Percentiles rank a stretch among this genome's conserved stretches.
These are phyloP conservation scores for Sminthurinus aureus DNA, from an alignment of 2,888 invertebrate species.

Conservation along the genomic window DNA sequence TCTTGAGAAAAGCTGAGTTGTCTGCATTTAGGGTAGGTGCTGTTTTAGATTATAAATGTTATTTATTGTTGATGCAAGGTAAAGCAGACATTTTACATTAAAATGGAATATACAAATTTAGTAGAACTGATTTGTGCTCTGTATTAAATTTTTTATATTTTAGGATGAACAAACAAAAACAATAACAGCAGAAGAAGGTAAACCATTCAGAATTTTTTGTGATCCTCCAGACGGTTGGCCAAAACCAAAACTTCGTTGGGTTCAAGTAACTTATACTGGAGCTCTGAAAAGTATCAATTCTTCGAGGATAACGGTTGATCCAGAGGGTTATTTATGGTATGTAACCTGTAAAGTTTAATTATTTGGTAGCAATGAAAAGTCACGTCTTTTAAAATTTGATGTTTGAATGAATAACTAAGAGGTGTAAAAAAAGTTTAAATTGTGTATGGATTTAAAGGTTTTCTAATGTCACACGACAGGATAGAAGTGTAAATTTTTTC, in stretches of 20 bases:
- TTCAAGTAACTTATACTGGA: slow-evolving; percentile 74
- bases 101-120: background rate
- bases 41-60: too few relatives aligned
- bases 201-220: slow-evolving; percentile 87
- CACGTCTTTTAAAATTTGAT: too few relatives aligned
- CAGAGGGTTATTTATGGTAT: slow-evolving; percentile 91
- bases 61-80: background rate
- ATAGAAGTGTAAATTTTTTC: slow-evolving; percentile 82
- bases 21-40: slow-evolving; percentile 75
- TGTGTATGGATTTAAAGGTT: too few relatives aligned
- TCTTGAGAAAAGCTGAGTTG: slow-evolving; percentile 88
- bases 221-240: slow-evolving; percentile 96
- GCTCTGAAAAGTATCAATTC: slow-evolving; percentile 88
- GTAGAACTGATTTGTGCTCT: background rate
- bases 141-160: background rate
- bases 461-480: slow-evolving; percentile 86
- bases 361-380: too few relatives aligned
- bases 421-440: too few relatives aligned
- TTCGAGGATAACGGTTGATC: slow-evolving; percentile 92
- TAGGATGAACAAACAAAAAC: slow-evolving; percentile 69
- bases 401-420: too few relatives aligned
- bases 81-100: background rate
- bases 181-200: slow-evolving; percentile 80
- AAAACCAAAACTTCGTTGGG: slow-evolving; percentile 93
- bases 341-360: too few relatives aligned